A percentile compares a stretch with the other conserved stretches of the same genome.
phyloP scores from a whole-genome alignment of 2,797 vertebrate species.

The Chromobotia macracanthus region DNA sequence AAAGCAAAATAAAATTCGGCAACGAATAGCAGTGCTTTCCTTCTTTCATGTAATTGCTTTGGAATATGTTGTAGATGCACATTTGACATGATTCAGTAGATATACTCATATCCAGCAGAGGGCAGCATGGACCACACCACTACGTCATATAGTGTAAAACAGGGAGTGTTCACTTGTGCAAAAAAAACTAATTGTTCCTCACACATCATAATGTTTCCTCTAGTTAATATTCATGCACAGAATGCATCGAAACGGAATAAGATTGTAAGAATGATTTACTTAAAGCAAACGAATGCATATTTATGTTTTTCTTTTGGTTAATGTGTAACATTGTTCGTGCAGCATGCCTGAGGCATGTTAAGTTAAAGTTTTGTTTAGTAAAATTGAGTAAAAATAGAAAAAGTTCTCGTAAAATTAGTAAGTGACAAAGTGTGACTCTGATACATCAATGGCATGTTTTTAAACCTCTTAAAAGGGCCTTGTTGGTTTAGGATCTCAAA shows the following conservation, averaged over 20 bases:
- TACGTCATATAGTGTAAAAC: neutral
- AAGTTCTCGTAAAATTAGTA: neutral
- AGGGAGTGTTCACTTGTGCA: neutral
- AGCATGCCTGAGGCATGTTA: neutral
- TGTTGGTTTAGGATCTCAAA: neutral
- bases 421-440: neutral
- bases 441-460: neutral
- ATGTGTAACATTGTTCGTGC: neutral
- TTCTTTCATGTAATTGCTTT: neutral
- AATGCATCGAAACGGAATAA: neutral
- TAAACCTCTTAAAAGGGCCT: neutral
- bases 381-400: too few species aligned
- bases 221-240: too few species aligned
- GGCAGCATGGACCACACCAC: slow-evolving; percentile 48
- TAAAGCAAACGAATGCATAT: neutral
- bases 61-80: neutral
- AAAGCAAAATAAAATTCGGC: slow-evolving; percentile 15
- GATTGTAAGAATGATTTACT: neutral
- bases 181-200: neutral
- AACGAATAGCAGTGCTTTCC: neutral
- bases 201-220: neutral
- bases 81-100: neutral
- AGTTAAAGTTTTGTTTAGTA: neutral
- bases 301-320: neutral
- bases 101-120: slow-evolving; percentile 53